Percentiles rank a stretch among this genome's conserved stretches.
Conservation (phyloP, 2,113 vertebrate species). For the Arizona elegans region DNA sequence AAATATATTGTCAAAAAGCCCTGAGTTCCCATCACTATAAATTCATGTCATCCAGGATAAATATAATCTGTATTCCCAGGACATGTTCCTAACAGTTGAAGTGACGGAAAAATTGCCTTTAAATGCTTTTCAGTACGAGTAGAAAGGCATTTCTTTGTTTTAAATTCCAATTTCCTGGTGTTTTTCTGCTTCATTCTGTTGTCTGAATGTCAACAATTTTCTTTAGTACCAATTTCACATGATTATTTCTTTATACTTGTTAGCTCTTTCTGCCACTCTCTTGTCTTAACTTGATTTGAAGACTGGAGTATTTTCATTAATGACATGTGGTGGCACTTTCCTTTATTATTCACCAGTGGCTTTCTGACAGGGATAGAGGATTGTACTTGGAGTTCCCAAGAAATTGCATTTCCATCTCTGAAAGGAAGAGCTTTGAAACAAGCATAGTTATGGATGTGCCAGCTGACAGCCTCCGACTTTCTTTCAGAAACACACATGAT, state of each 20-base stretch:
- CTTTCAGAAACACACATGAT: slow-evolving; percentile 19
- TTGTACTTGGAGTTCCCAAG: slow-evolving; percentile 61
- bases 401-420: slow-evolving; percentile 69
- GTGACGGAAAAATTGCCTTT: background rate
- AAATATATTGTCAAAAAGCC: slow-evolving; percentile 48
- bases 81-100: slow-evolving; percentile 42
- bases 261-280: slow-evolving; percentile 20
- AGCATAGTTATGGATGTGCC: slow-evolving; percentile 49
- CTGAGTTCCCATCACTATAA: slow-evolving; percentile 29
- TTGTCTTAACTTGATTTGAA: slow-evolving; percentile 31
- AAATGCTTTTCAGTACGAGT: background rate
- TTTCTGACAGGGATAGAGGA: slow-evolving; percentile 72
- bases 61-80: slow-evolving; percentile 17
- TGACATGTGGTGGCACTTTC: slow-evolving; percentile 65
- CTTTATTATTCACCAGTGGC: slow-evolving; percentile 62
- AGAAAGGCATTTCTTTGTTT: slow-evolving; percentile 13
- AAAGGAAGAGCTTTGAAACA: slow-evolving; percentile 60
- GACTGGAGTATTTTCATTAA: slow-evolving; percentile 62
- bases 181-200: slow-evolving; percentile 24
- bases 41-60: slow-evolving; percentile 21
- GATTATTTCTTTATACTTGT: slow-evolving; percentile 36
- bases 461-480: slow-evolving; percentile 47
- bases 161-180: background rate
- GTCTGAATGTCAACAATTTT: slow-evolving; percentile 28
- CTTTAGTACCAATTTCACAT: slow-evolving; percentile 20